Conservation (phyloP, 2,113 vertebrate genomes). For the Calidris pygmaea region DNA sequence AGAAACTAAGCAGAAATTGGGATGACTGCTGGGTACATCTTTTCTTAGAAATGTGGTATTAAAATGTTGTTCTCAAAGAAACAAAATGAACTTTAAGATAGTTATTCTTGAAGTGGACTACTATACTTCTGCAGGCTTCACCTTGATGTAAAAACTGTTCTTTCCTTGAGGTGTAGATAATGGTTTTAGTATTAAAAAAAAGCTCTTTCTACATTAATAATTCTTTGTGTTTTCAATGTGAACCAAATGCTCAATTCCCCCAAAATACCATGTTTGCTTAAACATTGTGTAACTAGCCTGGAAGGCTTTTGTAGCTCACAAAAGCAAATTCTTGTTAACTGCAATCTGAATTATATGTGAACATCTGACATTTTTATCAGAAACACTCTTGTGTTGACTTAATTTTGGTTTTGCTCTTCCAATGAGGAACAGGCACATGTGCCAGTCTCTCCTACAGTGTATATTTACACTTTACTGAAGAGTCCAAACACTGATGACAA, state of each 20-base stretch:
- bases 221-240: not conserved
- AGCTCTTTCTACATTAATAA: not conserved
- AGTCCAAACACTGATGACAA: not conserved
- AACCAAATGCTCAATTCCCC: not conserved
- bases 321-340: not conserved
- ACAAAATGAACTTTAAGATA: not conserved
- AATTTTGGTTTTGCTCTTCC: not conserved
- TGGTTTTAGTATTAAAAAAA: not conserved
- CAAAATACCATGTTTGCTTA: not conserved
- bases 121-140: not conserved
- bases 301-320: not conserved
- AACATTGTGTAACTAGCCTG: not conserved
- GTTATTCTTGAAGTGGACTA: not conserved
- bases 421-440: not conserved
- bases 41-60: not conserved
- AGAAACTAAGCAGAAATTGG: not conserved
- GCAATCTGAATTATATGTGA: not conserved
- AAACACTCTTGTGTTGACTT: not conserved
- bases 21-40: not conserved
- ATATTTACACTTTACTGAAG: not conserved
- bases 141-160: not conserved
- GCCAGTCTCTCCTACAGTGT: not conserved
- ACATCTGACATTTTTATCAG: not conserved
- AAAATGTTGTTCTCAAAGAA: not conserved
- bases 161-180: not conserved